Base-by-base conservation (phyloP, 2,113 vertebrate genomes). In the Varanus komodoensis region DNA sequence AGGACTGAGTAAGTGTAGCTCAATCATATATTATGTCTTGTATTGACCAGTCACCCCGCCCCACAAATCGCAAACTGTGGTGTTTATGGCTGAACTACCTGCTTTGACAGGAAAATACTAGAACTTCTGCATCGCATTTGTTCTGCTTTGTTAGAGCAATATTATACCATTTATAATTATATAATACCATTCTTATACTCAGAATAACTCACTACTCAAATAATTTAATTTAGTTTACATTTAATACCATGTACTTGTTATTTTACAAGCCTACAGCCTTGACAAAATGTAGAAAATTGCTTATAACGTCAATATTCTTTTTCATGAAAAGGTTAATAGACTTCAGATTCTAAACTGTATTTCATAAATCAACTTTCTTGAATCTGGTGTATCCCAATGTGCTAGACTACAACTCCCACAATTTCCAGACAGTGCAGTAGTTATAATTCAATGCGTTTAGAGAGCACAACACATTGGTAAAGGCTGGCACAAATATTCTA, bases 61-160 rank as follows among this genome's bases (percentile, higher is more conserved):
- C 94, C 91, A 89, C 95, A 93, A 27, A 94, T 94, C 92, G 96
- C 96, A 96, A 97, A 96, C 93, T 92, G 86, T 93, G 88, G 91
- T 38, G 89, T 94, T 86, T 73, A 79, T 23, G 19, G 44, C 21
- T 78, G 32, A 54, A 89, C 23, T 77, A 89, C 88, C 92, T 91
- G 88, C 93, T 96, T 92, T 87, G 5, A 77, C 1, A 9, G 34
- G 74, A 44, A 2, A 77, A 75, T 75, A 75, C 14, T 73, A 32
- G 71, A 73, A n/a, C 32, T 77, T 44, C 17, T 44, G 34, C 34
- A 77, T 77, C 17, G 14, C 86, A 92, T 94, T 91, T 78, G 78
- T 95, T 90, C 81, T 34, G 61, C 7, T 44, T 82, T 89, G 84
- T 82, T 75, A 86, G 57, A 92, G 89, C 79, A 90, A 82, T n/a